Base-by-base conservation (phyloP, 2,888 invertebrate genomes). In the Pachydiplax longipennis region DNA sequence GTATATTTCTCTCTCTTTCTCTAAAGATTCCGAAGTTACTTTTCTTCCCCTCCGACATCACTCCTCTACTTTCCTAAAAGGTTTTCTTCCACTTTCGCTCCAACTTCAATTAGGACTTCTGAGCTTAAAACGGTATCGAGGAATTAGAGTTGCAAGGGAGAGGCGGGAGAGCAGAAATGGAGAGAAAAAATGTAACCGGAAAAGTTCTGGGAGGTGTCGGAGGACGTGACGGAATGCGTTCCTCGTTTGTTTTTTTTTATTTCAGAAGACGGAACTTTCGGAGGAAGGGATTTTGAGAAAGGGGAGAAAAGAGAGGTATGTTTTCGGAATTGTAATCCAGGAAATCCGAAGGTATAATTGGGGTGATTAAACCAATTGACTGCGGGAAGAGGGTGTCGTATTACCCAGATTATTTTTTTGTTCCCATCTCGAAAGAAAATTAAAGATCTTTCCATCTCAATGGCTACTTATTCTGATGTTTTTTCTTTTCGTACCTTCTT, bases 41-140 rank as follows among this genome's bases (percentile, higher is more conserved):
- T 40, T n/a, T 48, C 48, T 25, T 48, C 82, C 48, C 53, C 25
- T 40, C 82, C 44, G 10, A 25, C 15, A 81, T 65, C 35, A 1
- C 61, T 61, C 61, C 35, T 18, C 73, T 73, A 73, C 73, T 73
- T 25, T 44, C 61, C 87, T 87, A 87, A 87, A 87, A 61, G 87
- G 61, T 37, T 87, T 31, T 65, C 61, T 87, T 65, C 87, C 87
- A 65, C 65, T 87, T 87, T 61, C 87, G 8, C 87, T 25, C 25
- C 83, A 35, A 40, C 87, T 61, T 61, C 87, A 87, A 87, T 87
- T 87, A 87, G 87, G 87, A 87, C 53, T 37, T 61, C 87, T 48
- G 58, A 37, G 87, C 87, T 87, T 87, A 87, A 53, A 37, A 58
- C 61, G 37, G 61, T 87, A 87, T 87, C 87, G 61, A 37, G 15